Conservation (phyloP, 30 jellyfish, hydroid and myxozoan species). For the Aurelia sp. region DNA sequence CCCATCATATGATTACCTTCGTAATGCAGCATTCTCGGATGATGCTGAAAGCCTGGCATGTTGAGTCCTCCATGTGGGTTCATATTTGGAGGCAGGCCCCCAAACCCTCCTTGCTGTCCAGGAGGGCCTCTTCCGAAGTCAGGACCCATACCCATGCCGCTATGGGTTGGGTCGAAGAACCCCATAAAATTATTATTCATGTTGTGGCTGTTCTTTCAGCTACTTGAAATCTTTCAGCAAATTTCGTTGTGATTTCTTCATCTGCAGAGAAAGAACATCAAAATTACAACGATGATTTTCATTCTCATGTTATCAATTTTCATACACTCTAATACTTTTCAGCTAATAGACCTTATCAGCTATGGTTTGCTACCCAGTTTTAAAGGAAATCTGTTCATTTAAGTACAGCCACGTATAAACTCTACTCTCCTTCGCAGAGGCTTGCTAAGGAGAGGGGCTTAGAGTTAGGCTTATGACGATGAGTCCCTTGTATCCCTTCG, state of each 20-base stretch:
- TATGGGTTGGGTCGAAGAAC: conserved; percentile 60
- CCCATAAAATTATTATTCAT: conserved; percentile 82
- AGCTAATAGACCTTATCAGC: too few relatives aligned
- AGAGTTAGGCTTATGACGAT: too few relatives aligned
- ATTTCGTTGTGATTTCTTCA: conserved; percentile 47
- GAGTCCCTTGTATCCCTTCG: too few relatives aligned
- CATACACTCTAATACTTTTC: too few relatives aligned
- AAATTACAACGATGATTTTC: neutral
- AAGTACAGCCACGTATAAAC: too few relatives aligned
- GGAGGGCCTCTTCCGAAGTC: conserved; percentile 71
- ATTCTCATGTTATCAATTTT: too few relatives aligned
- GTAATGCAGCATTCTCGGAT: conserved; percentile 62
- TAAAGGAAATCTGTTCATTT: too few relatives aligned
- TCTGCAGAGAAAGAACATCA: conserved; percentile 6
- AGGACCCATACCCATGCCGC: conserved; percentile 49
- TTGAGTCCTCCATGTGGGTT: conserved; percentile 63
- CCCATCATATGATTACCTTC: conserved; percentile 59
- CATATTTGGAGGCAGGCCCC: conserved; percentile 70
- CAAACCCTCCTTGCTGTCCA: conserved; percentile 73
- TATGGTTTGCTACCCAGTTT: too few relatives aligned
- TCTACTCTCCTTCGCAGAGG: too few relatives aligned
- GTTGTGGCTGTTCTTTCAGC: conserved; percentile 32
- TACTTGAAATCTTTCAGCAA: conserved; percentile 18
- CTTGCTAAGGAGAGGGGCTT: too few relatives aligned
- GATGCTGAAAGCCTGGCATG: conserved; percentile 46